A percentile compares a stretch with the other conserved stretches of the same genome.
phyloP scores from a whole-genome alignment of 2,113 vertebrate genomes.

The Amazona vittata region DNA sequence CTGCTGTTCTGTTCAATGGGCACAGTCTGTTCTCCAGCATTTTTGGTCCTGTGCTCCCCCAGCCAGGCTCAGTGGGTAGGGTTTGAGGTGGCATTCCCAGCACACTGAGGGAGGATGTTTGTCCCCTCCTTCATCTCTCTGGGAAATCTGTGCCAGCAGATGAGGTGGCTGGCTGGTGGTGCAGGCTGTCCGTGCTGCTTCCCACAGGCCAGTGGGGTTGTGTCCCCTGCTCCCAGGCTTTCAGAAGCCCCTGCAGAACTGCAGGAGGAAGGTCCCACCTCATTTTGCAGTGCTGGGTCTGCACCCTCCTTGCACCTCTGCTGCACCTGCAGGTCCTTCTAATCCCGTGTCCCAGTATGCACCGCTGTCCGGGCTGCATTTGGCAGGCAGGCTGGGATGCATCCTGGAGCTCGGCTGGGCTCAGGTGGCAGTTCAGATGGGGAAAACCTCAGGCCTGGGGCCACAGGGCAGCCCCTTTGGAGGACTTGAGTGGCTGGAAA shows the following conservation, averaged over 20 bases:
- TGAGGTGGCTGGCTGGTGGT: not conserved
- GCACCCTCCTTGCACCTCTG: not conserved
- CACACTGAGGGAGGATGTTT: not conserved
- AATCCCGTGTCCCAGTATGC: not conserved
- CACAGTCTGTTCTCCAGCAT: not conserved
- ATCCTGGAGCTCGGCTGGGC: rapidly evolving
- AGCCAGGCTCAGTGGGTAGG: rapidly evolving
- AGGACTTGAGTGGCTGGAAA: slow-evolving; percentile 10
- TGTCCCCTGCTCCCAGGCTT: not conserved
- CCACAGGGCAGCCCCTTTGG: slow-evolving; percentile 5
- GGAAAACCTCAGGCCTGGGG: not conserved
- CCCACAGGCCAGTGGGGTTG: not conserved
- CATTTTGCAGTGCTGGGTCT: not conserved
- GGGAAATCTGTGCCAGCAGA: not conserved
- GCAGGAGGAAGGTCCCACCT: not conserved
- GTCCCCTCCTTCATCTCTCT: not conserved
- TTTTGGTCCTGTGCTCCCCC: not conserved
- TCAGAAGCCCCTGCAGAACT: not conserved
- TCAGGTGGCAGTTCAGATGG: rapidly evolving
- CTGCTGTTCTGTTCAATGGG: not conserved
- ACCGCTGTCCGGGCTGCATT: not conserved
- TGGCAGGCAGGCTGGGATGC: not conserved
- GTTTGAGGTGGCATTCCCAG: not conserved
- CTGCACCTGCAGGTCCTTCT: not conserved
- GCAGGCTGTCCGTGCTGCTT: not conserved